Evolutionary conservation across 2,888 invertebrate species (phyloP).

Genomic region (Stictocephala bisonia): DNA sequence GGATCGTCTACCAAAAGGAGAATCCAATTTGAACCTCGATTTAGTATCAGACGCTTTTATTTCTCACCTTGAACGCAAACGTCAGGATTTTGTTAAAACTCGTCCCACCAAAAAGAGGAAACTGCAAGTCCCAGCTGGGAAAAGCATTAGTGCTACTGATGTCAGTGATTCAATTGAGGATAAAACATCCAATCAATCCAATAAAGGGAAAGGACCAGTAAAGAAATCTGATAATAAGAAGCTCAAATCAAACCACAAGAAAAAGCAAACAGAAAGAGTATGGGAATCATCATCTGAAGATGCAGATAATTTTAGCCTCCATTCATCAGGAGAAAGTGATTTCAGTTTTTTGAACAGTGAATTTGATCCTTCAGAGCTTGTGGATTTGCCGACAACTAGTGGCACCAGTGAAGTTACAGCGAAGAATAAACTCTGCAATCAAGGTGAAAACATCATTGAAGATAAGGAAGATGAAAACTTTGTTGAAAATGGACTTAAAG

Average conservation of each 20-base stretch:
- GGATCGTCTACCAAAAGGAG: constrained; percentile 14
- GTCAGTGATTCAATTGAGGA: constrained; percentile 12
- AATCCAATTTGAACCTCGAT: constrained; percentile 16
- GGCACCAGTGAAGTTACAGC: constrained; percentile 25
- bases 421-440: constrained; percentile 33
- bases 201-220: constrained; percentile 15
- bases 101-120: constrained; percentile 19
- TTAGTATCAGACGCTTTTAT: constrained; percentile 28
- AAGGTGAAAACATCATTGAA: constrained; percentile 19
- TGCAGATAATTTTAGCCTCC: constrained; percentile 36
- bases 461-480: constrained; percentile 36
- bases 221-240: constrained; percentile 32
- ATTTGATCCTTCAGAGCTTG: constrained; percentile 32
- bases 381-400: constrained; percentile 26
- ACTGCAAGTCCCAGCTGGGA: constrained; percentile 36
- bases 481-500: constrained; percentile 34
- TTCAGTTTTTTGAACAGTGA: constrained; percentile 36
- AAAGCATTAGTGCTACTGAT: constrained; percentile 27
- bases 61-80: constrained; percentile 16
- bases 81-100: constrained; percentile 22
- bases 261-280: constrained; percentile 20
- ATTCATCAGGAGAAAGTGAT: constrained; percentile 30
- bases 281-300: constrained; percentile 27
- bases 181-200: constrained; percentile 23
- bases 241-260: constrained; percentile 24